phyloP scores from a whole-genome alignment of 2,888 invertebrate species.

The Adelphocoris suturalis region DNA sequence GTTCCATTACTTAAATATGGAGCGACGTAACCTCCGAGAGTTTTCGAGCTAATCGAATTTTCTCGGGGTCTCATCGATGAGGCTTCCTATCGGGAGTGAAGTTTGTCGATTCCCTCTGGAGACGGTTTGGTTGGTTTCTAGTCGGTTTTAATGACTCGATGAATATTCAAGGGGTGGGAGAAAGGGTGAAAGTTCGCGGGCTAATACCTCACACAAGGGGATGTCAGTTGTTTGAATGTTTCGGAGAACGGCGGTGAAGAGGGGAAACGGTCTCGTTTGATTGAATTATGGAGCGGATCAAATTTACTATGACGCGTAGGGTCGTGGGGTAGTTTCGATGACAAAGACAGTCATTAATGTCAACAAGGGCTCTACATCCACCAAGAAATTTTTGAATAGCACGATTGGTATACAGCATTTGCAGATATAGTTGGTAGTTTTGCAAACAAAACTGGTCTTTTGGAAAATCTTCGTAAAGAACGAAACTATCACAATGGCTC shows the following conservation, averaged over 20 bases:
- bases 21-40: background rate
- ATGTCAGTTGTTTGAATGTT: background rate
- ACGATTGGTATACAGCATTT: too few relatives aligned
- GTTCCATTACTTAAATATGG: background rate
- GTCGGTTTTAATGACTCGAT: background rate
- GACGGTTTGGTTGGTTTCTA: background rate
- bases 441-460: too few relatives aligned
- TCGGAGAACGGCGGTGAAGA: background rate
- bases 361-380: too few relatives aligned
- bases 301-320: too few relatives aligned
- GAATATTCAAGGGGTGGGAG: background rate
- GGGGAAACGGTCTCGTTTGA: background rate
- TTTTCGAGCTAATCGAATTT: background rate
- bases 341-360: too few relatives aligned
- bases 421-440: too few relatives aligned
- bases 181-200: background rate
- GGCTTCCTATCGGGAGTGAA: background rate
- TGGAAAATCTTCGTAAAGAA: too few relatives aligned
- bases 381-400: too few relatives aligned
- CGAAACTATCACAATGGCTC: too few relatives aligned
- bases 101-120: background rate
- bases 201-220: background rate
- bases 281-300: too few relatives aligned
- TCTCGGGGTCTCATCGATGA: background rate
- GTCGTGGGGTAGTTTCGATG: too few relatives aligned